Base-by-base conservation (phyloP, 2,113 vertebrate genomes). In the Poeciliopsis turrubarensis region DNA sequence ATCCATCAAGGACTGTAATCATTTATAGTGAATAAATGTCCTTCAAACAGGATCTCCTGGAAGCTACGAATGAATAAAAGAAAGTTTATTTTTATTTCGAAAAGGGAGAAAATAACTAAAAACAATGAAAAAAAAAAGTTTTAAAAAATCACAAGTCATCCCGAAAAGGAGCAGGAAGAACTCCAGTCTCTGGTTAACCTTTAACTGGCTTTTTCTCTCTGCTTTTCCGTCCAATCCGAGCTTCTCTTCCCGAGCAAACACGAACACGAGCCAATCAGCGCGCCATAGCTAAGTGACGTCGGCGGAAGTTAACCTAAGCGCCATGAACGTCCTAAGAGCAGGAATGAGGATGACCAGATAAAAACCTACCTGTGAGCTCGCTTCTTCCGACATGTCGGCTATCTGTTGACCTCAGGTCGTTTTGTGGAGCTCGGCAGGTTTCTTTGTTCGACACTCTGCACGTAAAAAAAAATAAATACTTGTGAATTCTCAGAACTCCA, bases 361-460 rank as follows among this genome's bases (percentile, higher is more conserved):
- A 30, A 57, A 72, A 70, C 92, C n/a, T 77, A 93, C 92, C 88
- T 32, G 47, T 26, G 80, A 71, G 8, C 25, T 69, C 0, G 72
- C 27, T 26, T 88, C 89, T 39, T 14, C 83, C 3, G 92, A 87
- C 93, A 93, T 94, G 19, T 63, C 51, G 44, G 0, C 51, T 34
- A 0, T 34, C 54, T 31, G 13, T 15, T 81, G 69, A 31, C 13
- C 27, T 77, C 14, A 2, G 6, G 15, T 3, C 37, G 29, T 54
- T 17, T 19, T 25, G 1, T 14, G 26, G 10, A 5, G 29, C 7
- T 77, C 47, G 79, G 8, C 34, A 9, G 25, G 14, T 8, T 5
- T 34, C 69, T 57, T 31, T 44, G 7, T 1, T 5, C 0, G 4
- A 65, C 34, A 4, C 34, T 4, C 27, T 82, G 6, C 0, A 27